Percentiles rank a stretch among this genome's conserved stretches.
Conservation (phyloP, 2,888 invertebrate species). For the Caenorhabditis becei region DNA sequence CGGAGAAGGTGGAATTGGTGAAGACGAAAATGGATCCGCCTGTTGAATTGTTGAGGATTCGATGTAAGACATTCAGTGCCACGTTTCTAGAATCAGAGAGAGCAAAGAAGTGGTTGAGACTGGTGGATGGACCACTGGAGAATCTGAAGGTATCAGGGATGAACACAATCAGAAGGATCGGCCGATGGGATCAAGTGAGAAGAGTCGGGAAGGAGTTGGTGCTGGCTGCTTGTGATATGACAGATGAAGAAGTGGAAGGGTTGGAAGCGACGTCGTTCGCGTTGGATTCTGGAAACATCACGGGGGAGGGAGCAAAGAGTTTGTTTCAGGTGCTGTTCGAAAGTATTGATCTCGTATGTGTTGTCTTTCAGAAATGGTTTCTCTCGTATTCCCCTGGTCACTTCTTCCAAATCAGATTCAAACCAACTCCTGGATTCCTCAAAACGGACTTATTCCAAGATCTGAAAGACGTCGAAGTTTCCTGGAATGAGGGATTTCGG, state of each 20-base stretch:
- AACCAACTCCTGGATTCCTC: neutral
- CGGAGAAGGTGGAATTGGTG: neutral
- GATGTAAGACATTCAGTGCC: neutral
- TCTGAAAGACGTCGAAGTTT: neutral
- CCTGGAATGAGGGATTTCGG: slow-evolving; percentile 4
- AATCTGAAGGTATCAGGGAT: neutral
- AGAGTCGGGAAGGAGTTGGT: neutral
- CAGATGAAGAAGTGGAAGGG: neutral
- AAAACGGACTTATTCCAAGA: neutral
- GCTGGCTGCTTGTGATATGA: neutral
- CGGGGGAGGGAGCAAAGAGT: neutral
- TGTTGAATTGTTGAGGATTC: neutral
- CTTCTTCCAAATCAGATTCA: neutral
- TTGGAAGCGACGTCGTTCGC: neutral
- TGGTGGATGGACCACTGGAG: slow-evolving; percentile 1
- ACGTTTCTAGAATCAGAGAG: neutral
- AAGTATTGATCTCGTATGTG: too few relatives aligned
- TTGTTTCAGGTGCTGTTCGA: slow-evolving; percentile 3
- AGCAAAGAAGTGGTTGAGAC: neutral
- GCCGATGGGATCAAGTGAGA: neutral
- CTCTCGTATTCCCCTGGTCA: neutral
- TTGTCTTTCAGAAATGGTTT: slow-evolving; percentile 12
- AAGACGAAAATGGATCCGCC: slow-evolving; percentile 1
- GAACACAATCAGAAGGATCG: neutral
- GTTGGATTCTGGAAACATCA: slow-evolving; percentile 3